Base-by-base conservation (phyloP, 2,888 invertebrate species). In the Aspidiotus destructor region DNA sequence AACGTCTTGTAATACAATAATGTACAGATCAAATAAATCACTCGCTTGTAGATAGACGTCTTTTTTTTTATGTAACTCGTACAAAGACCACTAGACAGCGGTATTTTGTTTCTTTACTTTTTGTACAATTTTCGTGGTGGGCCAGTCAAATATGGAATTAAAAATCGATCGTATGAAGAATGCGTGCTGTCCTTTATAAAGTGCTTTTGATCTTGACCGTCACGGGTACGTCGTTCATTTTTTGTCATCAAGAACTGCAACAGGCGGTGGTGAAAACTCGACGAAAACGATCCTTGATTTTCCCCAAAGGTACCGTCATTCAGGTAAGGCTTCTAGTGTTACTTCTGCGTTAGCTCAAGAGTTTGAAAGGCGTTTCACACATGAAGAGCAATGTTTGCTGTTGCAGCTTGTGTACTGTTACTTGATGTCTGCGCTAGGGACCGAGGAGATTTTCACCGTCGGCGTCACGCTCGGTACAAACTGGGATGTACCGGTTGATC, bases 401-500 rank as follows among this genome's bases (percentile, higher is more conserved):
- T 68, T 62, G 16, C 58, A 70, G 70, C 62, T 70, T 13, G 70
- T 67, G 10, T 67, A 68, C 44, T 70, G 70, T 62, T 70, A 70
- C 40, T 53, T 70, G n/a, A 67, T 68, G 61, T 68, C 68, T 42
- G 70, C 68, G 16, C 44, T 70, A 58, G 70, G 70, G 41, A 68
- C 70, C 7, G 68, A 70, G 44, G 68, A 63, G 40, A 57, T 70
- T 15, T 70, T 70, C 62, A 70, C 67, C 1, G 67, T 70, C 11
- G 70, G 70, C 9, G 68, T 68, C 11, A 70, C 70, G 2, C 52
- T 70, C 16, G 70, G 70, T 11, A 60, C 67, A 7, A 70, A 70
- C 55, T 70, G 70, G 70, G 70, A 70, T n/a, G 70, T 70, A 15
- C 70, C 70, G 7, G 62, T 41, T 13, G 44, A 61, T 53, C 42